Evolutionary conservation across 2,113 vertebrate species (phyloP), one percentile per base, ranked within the genome.

Genomic region (Prinia subflava): DNA sequence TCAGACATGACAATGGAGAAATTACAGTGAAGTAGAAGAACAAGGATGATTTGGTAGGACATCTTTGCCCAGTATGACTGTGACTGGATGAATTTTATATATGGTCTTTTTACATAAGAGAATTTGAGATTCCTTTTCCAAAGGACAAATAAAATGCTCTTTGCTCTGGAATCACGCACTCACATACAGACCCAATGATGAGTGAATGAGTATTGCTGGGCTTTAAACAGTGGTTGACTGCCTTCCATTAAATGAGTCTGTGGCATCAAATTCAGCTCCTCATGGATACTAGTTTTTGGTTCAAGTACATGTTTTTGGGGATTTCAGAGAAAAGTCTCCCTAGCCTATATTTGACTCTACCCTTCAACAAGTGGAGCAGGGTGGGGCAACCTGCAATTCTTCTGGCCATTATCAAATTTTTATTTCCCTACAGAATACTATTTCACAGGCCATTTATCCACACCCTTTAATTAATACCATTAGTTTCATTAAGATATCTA

Each of bases 211-310:
- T 35, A 39, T 42, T 74, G 50, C 59, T 70, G 59, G 14, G 25
- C 39, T 80, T 65, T 70, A 74, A 83, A 85, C 3, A 7, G 0
- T 28, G 25, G 37, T 28, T 76, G 13, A 59, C 60, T 33, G 12
- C 25, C 19, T 89, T 77, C 47, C 6, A 46, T 41, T 41, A 81
- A 21, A 82, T 59, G 7, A 87, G 33, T n/a, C 42, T 13, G 21
- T 56, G 52, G 22, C 25, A 62, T 39, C 24, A 52, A 62, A 28
- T 82, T 91, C 73, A 94, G 64, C 21, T 92, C n/a, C 53, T 79
- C 4, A 0, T 30, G 7, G 75, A 44, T 46, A 52, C 14, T 50
- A 30, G 27, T 64, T 35, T 37, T 63, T 0, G 0, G 12, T 49
- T 83, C 79, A 83, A 75, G 22, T 10, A 46, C 10, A 53, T 0